A percentile compares a stretch with the other conserved stretches of the same genome.
Evolutionary conservation across 2,888 invertebrate genomes (phyloP).

Genomic region (Stegana nigrithorax): DNA sequence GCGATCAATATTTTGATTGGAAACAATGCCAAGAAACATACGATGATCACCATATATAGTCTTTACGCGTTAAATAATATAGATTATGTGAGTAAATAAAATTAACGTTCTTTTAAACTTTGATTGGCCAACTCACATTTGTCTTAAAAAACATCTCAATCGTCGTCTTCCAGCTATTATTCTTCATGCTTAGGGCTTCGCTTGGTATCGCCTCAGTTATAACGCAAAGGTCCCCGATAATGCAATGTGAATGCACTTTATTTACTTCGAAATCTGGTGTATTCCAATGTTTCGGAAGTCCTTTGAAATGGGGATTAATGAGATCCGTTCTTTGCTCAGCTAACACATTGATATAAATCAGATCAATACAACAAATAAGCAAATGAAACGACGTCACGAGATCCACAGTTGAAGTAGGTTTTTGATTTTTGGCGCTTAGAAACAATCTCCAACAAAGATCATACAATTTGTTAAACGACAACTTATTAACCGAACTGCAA

Average conservation of each 20-base stretch:
- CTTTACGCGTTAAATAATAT: slow-evolving; percentile 68
- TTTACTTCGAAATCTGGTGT: slow-evolving; percentile 70
- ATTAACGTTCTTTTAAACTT: not conserved
- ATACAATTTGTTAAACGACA: slow-evolving; percentile 85
- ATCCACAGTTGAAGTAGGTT: slow-evolving; percentile 88
- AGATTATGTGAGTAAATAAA: slow-evolving; percentile 37
- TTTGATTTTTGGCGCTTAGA: slow-evolving; percentile 88
- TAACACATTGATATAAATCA: slow-evolving; percentile 88
- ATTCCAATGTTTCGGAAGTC: slow-evolving; percentile 79
- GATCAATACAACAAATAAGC: slow-evolving; percentile 89
- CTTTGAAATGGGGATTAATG: slow-evolving; percentile 85
- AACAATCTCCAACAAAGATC: slow-evolving; percentile 96
- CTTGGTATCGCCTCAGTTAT: slow-evolving; percentile 84
- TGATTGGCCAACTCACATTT: slow-evolving; percentile 45
- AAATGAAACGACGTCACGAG: slow-evolving; percentile 95
- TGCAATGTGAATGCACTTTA: slow-evolving; percentile 78
- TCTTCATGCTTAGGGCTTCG: slow-evolving; percentile 91
- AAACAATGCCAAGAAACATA: slow-evolving; percentile 80
- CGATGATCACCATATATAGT: slow-evolving; percentile 80
- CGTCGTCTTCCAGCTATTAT: slow-evolving; percentile 85
- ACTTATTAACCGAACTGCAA: slow-evolving; percentile 59
- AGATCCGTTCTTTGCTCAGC: slow-evolving; percentile 84
- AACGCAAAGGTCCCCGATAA: slow-evolving; percentile 84
- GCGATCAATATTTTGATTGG: slow-evolving; percentile 82
- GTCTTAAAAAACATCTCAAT: slow-evolving; percentile 72